phyloP scores from a whole-genome alignment of 2,888 invertebrate species.

The Carcina quercana region DNA sequence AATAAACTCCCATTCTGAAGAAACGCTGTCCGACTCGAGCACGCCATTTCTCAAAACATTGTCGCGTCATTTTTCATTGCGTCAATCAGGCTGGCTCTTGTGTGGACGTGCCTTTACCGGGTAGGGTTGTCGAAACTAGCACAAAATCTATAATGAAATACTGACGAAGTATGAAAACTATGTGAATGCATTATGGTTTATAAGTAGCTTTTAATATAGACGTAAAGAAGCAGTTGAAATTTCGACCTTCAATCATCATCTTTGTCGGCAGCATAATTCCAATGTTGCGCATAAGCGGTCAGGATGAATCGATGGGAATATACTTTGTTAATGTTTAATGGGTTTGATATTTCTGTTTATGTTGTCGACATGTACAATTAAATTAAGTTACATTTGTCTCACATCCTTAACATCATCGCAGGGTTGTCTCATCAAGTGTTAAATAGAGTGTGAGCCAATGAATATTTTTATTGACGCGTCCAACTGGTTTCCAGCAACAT shows the following conservation, averaged over 20 bases:
- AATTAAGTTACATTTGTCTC: neutral
- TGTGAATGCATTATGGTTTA: no score
- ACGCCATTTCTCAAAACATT: slow-evolving; percentile 70
- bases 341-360: no score
- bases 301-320: no score
- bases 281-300: no score
- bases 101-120: slow-evolving; percentile 27
- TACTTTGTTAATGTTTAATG: no score
- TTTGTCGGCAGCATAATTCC: no score
- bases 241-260: no score
- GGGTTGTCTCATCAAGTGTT: slow-evolving; percentile 61
- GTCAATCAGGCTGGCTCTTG: slow-evolving; percentile 59
- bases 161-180: no score
- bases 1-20: slow-evolving; percentile 59
- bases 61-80: slow-evolving; percentile 72
- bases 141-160: neutral
- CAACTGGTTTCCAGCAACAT: slow-evolving; percentile 51
- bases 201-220: no score
- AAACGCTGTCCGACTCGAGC: slow-evolving; percentile 44
- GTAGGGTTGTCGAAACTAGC: neutral
- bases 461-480: slow-evolving; percentile 72
- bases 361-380: no score
- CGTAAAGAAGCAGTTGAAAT: no score
- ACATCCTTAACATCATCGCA: slow-evolving; percentile 44
- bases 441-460: slow-evolving; percentile 70